Evolutionary conservation across 2,797 vertebrate genomes (phyloP), one percentile per base, ranked within the genome.

Genomic region (Protosalanx chinensis): DNA sequence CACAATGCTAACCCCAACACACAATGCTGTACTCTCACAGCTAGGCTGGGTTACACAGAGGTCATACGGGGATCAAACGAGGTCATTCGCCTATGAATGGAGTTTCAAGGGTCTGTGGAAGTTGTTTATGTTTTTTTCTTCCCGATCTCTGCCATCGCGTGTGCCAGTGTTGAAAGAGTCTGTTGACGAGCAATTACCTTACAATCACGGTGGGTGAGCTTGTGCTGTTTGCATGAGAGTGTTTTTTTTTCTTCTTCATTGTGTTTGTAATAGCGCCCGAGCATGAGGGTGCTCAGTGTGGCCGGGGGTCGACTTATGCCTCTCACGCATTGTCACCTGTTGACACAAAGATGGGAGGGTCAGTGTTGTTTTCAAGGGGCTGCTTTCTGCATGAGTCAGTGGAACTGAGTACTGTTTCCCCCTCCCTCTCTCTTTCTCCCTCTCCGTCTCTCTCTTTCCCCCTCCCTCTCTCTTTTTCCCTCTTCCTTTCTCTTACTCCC

Each of bases 171-270:
- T 80, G 83, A 85, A 78, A 76, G 75, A 59, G 73, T 72, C 85
- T 81, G 84, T 84, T 86, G 85, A 86, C 81, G 71, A 87, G 85
- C 81, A 88, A 88, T 90, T 86, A 88, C 75, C 33, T 75, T 77
- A 79, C 79, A 88, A 87, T 85, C 80, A 81, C 5, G 59, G 69
- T 69, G 69, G 71, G 82, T 67, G n/a, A 71, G 68, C 33, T 76
- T 62, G 56, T 71, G 60, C 68, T 51, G 63, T 84, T 84, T 84
- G 76, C 77, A 78, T 76, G 66, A 75, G 74, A 79, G 78, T 69
- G 61, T 75, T 72, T 74, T 76, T n/a, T n/a, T n/a, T n/a, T n/a
- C n/a, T n/a, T n/a, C 76, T 76, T 73, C 75, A 87, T 83, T 81
- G 80, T 81, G 82, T 86, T 85, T 87, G 72, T 41, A 65, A 61